These are phyloP conservation scores for Drosophila tripunctata DNA, from an alignment of 2,888 invertebrate genomes.

Conservation along the genomic window DNA sequence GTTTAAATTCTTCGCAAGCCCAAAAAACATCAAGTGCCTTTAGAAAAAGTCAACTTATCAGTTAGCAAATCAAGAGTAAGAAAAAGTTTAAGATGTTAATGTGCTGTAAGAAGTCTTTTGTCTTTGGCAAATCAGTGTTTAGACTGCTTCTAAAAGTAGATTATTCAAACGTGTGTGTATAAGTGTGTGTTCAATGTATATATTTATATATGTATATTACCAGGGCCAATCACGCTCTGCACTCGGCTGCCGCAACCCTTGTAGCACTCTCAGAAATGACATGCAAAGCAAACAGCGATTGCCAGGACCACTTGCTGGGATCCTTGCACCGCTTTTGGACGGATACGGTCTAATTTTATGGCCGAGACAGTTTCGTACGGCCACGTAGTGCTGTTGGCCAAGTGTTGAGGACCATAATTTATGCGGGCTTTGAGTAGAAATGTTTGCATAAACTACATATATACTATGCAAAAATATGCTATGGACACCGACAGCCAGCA, in stretches of 20 bases:
- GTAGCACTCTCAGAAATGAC: conserved; percentile 49
- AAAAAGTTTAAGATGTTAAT: background rate
- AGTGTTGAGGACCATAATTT: conserved; percentile 64
- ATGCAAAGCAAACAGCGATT: conserved; percentile 66
- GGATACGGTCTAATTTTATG: conserved; percentile 64
- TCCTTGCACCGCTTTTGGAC: conserved; percentile 51
- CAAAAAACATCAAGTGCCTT: too few relatives aligned
- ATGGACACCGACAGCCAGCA: conserved; percentile 31
- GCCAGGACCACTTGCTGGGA: conserved; percentile 49
- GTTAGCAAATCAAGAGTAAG: background rate
- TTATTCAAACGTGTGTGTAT: background rate
- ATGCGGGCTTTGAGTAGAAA: conserved; percentile 73
- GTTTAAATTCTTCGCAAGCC: too few relatives aligned
- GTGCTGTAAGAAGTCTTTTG: background rate
- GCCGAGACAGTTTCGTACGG: conserved; percentile 33
- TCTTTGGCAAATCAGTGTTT: conserved; percentile 2
- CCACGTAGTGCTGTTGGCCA: conserved; percentile 29
- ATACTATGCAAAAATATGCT: conserved; percentile 76
- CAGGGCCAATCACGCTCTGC: conserved; percentile 10
- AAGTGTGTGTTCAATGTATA: background rate
- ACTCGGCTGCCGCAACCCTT: background rate
- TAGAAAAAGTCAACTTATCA: too few relatives aligned
- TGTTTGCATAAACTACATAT: conserved; percentile 74
- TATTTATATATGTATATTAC: background rate
- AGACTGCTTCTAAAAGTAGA: conserved; percentile 2